Conservation (phyloP, 2,113 vertebrate genomes). For the Charina bottae region DNA sequence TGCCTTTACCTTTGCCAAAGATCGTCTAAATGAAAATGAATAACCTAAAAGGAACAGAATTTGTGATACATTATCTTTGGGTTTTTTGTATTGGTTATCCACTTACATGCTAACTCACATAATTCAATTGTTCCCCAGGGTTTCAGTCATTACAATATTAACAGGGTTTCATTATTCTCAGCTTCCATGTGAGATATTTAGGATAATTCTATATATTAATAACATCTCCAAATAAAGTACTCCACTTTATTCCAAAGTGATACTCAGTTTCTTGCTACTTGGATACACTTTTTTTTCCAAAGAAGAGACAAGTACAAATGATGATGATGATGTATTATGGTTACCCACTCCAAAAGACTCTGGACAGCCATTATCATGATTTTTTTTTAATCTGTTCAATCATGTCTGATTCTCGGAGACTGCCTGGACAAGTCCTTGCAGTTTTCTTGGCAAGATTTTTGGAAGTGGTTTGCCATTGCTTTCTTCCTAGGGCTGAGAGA, state of each 20-base stretch:
- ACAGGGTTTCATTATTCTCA: slow-evolving; percentile 37
- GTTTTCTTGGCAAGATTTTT: no score
- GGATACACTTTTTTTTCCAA: neutral
- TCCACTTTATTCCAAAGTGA: no score
- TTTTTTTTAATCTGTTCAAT: no score
- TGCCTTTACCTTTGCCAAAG: slow-evolving; percentile 9
- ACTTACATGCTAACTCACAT: slow-evolving; percentile 13
- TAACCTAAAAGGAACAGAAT: neutral
- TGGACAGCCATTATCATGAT: no score
- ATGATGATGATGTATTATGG: no score
- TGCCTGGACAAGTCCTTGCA: no score
- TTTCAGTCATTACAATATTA: slow-evolving; percentile 25
- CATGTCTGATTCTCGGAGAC: no score
- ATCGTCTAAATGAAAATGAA: slow-evolving; percentile 12
- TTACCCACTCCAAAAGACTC: neutral
- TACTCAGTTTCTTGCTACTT: no score
- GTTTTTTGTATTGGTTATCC: slow-evolving; percentile 24
- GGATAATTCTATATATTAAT: slow-evolving; percentile 29
- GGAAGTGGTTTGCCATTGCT: no score
- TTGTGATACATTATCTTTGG: slow-evolving; percentile 23
- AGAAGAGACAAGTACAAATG: neutral
- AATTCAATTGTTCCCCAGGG: slow-evolving; percentile 25
- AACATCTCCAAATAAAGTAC: neutral
- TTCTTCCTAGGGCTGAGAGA: no score
- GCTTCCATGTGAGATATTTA: slow-evolving; percentile 15